These are phyloP conservation scores for Cromileptes altivelis DNA, from an alignment of 2,113 vertebrate genomes.

Conservation along the genomic window DNA sequence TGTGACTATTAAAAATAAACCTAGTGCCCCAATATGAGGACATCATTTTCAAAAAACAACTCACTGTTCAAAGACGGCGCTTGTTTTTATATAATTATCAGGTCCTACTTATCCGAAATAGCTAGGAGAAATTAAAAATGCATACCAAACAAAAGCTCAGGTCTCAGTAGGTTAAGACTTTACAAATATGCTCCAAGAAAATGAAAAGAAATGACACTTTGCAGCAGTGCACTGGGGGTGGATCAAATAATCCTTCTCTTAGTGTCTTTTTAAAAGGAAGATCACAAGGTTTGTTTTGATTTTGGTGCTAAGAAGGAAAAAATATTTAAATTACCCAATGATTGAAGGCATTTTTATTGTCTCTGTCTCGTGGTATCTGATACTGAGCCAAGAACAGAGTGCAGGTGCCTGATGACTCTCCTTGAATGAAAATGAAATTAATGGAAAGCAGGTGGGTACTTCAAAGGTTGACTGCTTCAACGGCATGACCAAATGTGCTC, in stretches of 20 bases:
- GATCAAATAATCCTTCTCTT: not conserved
- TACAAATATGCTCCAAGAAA: slow-evolving; percentile 10
- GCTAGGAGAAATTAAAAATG: too few relatives aligned
- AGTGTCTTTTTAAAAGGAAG: slow-evolving; percentile 13
- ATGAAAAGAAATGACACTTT: not conserved
- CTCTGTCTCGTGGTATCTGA: slow-evolving; percentile 55
- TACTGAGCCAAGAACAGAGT: slow-evolving; percentile 59
- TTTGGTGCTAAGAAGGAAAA: slow-evolving; percentile 24
- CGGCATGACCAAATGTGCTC: slow-evolving; percentile 58
- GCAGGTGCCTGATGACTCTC: slow-evolving; percentile 70
- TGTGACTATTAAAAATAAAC: too few relatives aligned
- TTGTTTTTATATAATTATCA: too few relatives aligned
- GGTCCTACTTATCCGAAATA: too few relatives aligned
- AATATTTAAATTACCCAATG: slow-evolving; percentile 31
- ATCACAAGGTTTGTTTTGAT: slow-evolving; percentile 41
- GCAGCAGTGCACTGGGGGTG: not conserved
- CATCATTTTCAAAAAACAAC: too few relatives aligned
- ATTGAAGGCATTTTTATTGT: slow-evolving; percentile 52
- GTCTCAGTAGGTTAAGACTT: not conserved
- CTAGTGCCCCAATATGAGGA: too few relatives aligned
- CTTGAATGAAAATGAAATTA: slow-evolving; percentile 73
- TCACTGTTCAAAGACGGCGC: too few relatives aligned
- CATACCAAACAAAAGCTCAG: too few relatives aligned
- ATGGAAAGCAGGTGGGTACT: slow-evolving; percentile 77
- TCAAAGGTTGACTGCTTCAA: slow-evolving; percentile 68